Evolutionary conservation across 1,140 invertebrate genomes (phyloP), one percentile per base, ranked within the genome.

Genomic region (Sycophaga agraensis): DNA sequence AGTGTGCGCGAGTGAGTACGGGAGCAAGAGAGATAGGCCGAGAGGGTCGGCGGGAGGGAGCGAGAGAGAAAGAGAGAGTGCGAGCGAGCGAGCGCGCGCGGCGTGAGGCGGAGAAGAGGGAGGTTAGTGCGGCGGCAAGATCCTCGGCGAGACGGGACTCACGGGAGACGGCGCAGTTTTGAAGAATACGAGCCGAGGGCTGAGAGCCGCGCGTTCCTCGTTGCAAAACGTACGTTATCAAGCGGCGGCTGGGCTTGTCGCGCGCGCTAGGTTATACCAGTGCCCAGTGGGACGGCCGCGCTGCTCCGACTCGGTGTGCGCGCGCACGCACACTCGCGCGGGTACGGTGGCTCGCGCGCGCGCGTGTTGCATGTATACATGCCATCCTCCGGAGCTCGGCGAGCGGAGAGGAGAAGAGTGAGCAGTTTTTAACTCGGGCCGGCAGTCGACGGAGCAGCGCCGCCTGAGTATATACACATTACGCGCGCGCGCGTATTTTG

Each of bases 151-250:
- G 28, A 31, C 5, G 28, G 11, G 35, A n/a, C 14, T 8, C 2
- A 42, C 3, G 22, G 54, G 49, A 59, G 55, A 66, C 59, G 60
- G 61, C 66, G 58, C 63, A 65, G 64, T 68, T 65, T 63, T 54
- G 59, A 39, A 57, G 55, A 48, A 57, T 48, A 57, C 35, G 34
- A 59, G 56, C 24, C 22, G 45, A 34, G 34, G 24, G 12, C 12
- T 14, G 42, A 35, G 28, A 50, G 48, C 4, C 8, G 28, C 16
- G 28, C 28, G 48, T 50, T 21, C 19, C 26, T 49, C 31, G 28
- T 16, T 50, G 14, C 48, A 14, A 39, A 21, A 50, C 48, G 17
- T 37, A 37, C 31, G 37, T 19, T 17, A 49, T 26, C 28, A 49
- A 49, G 46, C 34, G 46, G n/a, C 46, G 26, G 24, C 28, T 21